Evolutionary conservation across 2,797 vertebrate species (phyloP), one percentile per base, ranked within the genome.

Genomic region (Phaenicophaeus curvirostris): DNA sequence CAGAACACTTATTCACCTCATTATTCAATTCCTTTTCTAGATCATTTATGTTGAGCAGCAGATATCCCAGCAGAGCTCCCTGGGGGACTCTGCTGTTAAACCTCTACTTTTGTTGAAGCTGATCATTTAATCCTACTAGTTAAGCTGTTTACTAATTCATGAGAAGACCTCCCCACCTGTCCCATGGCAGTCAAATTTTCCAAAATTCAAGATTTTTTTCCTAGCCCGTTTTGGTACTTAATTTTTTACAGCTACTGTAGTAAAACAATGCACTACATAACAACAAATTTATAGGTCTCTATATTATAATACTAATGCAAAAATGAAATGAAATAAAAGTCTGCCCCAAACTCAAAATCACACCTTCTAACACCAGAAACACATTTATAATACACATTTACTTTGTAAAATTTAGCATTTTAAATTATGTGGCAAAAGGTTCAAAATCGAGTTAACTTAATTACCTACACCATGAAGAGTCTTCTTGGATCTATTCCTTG

Each of bases 61-160:
- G 85, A 66, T 91, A 95, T 62, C 44, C 79, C 58, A 76, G 80
- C 54, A 91, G 69, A 91, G 51, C 46, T 95, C 87, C 85, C 94
- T 59, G 58, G 81, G 90, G 91, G 87, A 94, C 33, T 85, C 25
- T 28, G 51, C 58, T 90, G 55, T 62, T 95, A 93, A 96, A 81
- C 58, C 67, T 91, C 54, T 88, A 84, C 77, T 86, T 95, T 94
- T 94, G 96, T 94, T 93, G 83, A 89, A 91, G 69, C 69, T 91
- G 83, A 94, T 93, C 83, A 66, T 62, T 94, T 96, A 96, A 95
- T 95, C 80, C 83, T 76, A 21, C 54, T 81, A n/a, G 81, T 95
- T 95, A 91, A 88, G 54, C 46, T 84, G 21, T 78, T 94, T 90
- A 88, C 80, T 92, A 87, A 91, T 91, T 94, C 73, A 58, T 62